Evolutionary conservation across 2,888 invertebrate species (phyloP), one percentile per base, ranked within the genome.

Genomic region (Ditylenchus weischeri): DNA sequence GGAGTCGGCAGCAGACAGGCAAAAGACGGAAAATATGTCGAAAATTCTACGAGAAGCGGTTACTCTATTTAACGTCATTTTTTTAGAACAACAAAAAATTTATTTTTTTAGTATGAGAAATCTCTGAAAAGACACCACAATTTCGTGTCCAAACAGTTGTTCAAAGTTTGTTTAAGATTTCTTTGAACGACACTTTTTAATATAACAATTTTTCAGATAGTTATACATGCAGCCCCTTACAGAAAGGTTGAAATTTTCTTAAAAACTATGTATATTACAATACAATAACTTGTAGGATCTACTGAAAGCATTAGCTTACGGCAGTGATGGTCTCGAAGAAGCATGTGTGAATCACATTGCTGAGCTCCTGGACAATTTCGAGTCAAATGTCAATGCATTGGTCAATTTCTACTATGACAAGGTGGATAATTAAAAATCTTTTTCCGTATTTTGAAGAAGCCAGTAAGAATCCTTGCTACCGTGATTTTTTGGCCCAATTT

Each of bases 51-150:
- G 74, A 35, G 67, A 73, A 10, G 77, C 79, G 19, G 43, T 43
- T 29, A 29, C 29, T 5, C 29, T 5, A 29, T 29, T 29, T 29
- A 29, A 29, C 43, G 1, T 43, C 43, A 6, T 15, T 43, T 43
- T 43, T 43, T 43, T 2, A 10, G 8, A 43, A 8, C 11, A 43
- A 43, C 1, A 6, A 43, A 43, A 43, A 13, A 43, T 3, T 38
- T 10, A 10, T 43, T 43, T 43, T 10, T 43, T 43, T 43, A 43
- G 43, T 81, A 81, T 58, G 75, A 78, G 38, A 72, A 69, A 58
- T 75, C 79, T 38, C 74, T 81, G 35, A 79, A 81, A 65, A 68
- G 78, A 11, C 81, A 81, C 64, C 81, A 81, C 69, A 74, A 72
- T 61, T 81, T 82, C 61, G 69, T 82, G 36, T 74, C 81, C 35